Evolutionary conservation across 2,113 vertebrate genomes (phyloP).

Genomic region (Pseudonaja textilis): DNA sequence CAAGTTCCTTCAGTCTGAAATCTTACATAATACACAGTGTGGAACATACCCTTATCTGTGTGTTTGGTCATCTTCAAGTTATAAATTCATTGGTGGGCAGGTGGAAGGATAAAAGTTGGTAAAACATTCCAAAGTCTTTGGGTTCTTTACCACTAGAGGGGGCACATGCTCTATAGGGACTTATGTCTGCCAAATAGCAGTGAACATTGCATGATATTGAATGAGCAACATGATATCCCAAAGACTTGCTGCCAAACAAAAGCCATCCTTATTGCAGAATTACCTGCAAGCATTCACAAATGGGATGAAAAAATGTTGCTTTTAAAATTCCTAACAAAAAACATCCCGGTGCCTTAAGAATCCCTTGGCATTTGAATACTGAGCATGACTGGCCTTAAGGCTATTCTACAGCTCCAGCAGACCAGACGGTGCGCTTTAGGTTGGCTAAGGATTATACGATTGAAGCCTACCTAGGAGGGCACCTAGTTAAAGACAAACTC

Average conservation of each 20-base stretch:
- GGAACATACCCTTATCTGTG: background rate
- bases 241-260: background rate
- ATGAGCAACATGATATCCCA: background rate
- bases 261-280: background rate
- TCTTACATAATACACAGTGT: background rate
- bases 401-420: background rate
- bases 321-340: background rate
- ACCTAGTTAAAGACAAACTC: background rate
- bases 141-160: constrained; percentile 59
- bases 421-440: background rate
- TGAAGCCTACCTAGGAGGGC: background rate
- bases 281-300: background rate
- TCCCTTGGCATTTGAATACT: background rate
- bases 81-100: background rate
- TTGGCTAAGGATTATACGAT: background rate
- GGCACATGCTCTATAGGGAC: constrained; percentile 38
- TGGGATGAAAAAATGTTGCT: background rate
- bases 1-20: background rate
- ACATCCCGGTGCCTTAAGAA: background rate
- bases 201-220: background rate
- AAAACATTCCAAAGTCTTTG: background rate
- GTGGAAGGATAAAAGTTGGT: background rate
- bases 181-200: background rate
- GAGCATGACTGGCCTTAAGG: background rate
- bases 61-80: background rate